phyloP scores from a whole-genome alignment of 2,797 vertebrate genomes.

The Borostomias antarcticus region DNA sequence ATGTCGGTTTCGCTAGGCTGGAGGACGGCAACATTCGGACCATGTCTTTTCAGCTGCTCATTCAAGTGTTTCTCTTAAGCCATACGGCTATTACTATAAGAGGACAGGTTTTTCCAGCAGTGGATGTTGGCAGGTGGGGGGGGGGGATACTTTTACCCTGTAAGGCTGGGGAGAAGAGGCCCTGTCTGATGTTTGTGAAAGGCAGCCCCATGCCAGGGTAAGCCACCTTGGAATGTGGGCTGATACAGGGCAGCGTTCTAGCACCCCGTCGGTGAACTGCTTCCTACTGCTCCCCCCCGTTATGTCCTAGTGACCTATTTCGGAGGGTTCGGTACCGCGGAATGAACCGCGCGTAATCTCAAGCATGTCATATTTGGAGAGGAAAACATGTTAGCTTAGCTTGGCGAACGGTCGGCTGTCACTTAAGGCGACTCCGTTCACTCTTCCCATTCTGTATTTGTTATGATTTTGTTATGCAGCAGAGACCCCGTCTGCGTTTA shows the following conservation, averaged over 20 bases:
- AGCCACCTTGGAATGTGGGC: constrained; percentile 43
- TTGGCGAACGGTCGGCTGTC: neutral
- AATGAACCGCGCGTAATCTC: neutral
- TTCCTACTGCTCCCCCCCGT: neutral
- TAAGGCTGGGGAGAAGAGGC: constrained; percentile 40
- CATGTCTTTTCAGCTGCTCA: neutral
- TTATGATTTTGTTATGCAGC: neutral
- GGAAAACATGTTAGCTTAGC: neutral
- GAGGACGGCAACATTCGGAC: neutral
- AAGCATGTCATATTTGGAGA: neutral
- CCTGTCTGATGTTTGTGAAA: constrained; percentile 39
- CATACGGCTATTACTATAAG: constrained; percentile 39
- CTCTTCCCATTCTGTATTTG: neutral
- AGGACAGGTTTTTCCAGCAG: constrained; percentile 32
- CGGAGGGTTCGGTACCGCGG: neutral
- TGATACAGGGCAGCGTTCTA: constrained; percentile 21
- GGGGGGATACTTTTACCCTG: constrained; percentile 53
- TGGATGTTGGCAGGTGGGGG: constrained; percentile 33
- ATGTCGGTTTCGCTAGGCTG: neutral
- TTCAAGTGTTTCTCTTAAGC: neutral
- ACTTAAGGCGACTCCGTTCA: neutral
- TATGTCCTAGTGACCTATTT: neutral
- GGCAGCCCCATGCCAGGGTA: constrained; percentile 37
- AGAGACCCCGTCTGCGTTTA: neutral
- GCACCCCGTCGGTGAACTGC: neutral